phyloP scores from a whole-genome alignment of 2,797 vertebrate genomes.

The Mormyrops attenuatus region DNA sequence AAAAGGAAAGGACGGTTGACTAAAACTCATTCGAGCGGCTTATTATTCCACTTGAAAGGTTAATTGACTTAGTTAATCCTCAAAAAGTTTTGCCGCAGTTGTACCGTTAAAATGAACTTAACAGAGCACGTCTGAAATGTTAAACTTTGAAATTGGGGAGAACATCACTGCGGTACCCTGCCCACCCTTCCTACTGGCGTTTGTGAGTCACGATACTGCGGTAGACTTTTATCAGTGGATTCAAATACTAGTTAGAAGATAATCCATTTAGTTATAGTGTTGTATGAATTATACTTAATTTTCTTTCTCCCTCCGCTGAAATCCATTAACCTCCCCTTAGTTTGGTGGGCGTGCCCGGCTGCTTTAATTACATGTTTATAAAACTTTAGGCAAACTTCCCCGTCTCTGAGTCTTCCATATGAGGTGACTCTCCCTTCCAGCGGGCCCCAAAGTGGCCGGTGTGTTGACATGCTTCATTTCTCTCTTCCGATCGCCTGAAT shows the following conservation, averaged over 20 bases:
- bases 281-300: neutral
- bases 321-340: neutral
- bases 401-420: neutral
- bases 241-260: neutral
- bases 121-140: neutral
- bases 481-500: constrained; percentile 14
- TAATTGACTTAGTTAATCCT: neutral
- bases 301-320: neutral
- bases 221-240: neutral
- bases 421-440: neutral
- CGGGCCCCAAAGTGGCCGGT: neutral
- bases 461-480: constrained; percentile 16
- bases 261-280: neutral
- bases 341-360: neutral
- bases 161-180: neutral
- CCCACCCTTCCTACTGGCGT: neutral
- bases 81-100: neutral
- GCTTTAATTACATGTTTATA: neutral
- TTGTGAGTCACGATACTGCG: neutral
- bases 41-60: neutral
- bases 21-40: neutral
- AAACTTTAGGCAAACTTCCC: neutral
- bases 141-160: neutral
- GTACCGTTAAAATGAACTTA: neutral
- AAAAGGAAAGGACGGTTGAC: neutral